Base-by-base conservation (phyloP, 2,113 vertebrate genomes). In the Rana temporaria region DNA sequence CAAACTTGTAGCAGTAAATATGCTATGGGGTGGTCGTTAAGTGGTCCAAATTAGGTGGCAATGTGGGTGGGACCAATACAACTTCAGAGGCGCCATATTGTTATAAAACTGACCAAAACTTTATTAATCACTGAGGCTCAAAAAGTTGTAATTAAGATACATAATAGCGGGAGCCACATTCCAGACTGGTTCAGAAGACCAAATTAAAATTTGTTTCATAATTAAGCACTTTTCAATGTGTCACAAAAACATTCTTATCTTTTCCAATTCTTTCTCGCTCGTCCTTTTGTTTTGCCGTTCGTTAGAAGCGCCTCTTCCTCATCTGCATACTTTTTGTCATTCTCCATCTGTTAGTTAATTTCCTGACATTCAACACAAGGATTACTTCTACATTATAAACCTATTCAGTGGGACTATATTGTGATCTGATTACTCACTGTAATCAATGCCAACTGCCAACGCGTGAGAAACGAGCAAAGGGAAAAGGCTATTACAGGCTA, bases 391-490 rank as follows among this genome's bases (percentile, higher is more conserved):
- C 63, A 75, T 76, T 83, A 76, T 83, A 83, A 83, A 76, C 63
- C 80, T 76, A 76, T 83, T 83, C 81, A 76, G 63, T 60, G 67
- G 76, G 72, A 57, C 72, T 68, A 67, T 76, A 83, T 83, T 76
- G 60, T 82, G 64, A 82, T 82, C 80, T 82, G 81, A 83, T 83
- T 83, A 82, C 64, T 60, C 70, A 76, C 81, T 82, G 81, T 83
- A 83, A 83, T 83, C 84, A 84, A 78, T 85, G 84, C 86, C 42
- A 86, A 84, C 86, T 89, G 87, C 64, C 85, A 87, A 86, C 82
- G 65, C 57, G 76, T 76, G 63, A 57, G 64, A 76, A 60, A 83
- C 48, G 80, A 74, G 65, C 64, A 19, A 1, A 19, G 38, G 53
- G 24, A 30, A 30, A n/a, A n/a, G 34, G 12, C 42, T 60, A 66